phyloP scores from a whole-genome alignment of 92 coral and sea anemone species.

The Anthopleura xanthogrammica region DNA sequence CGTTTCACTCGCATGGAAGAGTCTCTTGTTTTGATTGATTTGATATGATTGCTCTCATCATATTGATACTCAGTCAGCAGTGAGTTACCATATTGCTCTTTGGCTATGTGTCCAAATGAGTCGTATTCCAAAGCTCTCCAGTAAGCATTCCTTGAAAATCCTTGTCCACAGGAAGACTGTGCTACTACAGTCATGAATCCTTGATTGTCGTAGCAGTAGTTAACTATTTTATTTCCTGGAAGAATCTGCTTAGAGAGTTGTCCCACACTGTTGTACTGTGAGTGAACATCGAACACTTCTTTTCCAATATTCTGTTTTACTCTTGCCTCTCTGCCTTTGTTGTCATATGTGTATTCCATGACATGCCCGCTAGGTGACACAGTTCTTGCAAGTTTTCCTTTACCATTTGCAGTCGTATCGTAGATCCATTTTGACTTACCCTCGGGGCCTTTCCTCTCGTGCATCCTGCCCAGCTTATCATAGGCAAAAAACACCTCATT shows the following conservation, averaged over 20 bases:
- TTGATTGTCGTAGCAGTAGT: conserved; percentile 31
- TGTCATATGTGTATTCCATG: conserved; percentile 25
- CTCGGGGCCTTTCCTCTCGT: conserved; percentile 16
- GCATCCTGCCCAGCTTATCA: conserved; percentile 28
- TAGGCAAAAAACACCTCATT: conserved; percentile 22
- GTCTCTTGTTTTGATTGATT: conserved; percentile 30
- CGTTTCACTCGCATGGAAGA: conserved; percentile 20
- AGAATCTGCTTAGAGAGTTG: conserved; percentile 33
- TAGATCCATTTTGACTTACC: conserved; percentile 33
- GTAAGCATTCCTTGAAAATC: conserved; percentile 10
- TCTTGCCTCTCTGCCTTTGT: conserved; percentile 29
- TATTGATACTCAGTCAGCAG: conserved; percentile 27
- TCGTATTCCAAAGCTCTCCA: conserved; percentile 39
- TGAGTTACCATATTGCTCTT: conserved; percentile 36
- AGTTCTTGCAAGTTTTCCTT: conserved; percentile 32
- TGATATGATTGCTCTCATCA: conserved; percentile 35
- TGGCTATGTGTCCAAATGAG: conserved; percentile 40
- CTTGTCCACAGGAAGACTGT: conserved; percentile 9
- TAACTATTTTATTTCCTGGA: conserved; percentile 22
- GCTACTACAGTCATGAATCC: conserved; percentile 34
- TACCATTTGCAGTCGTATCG: conserved; percentile 22
- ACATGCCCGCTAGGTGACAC: conserved; percentile 19
- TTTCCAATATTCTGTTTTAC: conserved; percentile 21
- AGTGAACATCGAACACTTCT: conserved; percentile 15
- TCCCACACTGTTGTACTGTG: conserved; percentile 23